Evolutionary conservation across 2,888 invertebrate species (phyloP).

Genomic region (Branchipolynoe longqiensis): DNA sequence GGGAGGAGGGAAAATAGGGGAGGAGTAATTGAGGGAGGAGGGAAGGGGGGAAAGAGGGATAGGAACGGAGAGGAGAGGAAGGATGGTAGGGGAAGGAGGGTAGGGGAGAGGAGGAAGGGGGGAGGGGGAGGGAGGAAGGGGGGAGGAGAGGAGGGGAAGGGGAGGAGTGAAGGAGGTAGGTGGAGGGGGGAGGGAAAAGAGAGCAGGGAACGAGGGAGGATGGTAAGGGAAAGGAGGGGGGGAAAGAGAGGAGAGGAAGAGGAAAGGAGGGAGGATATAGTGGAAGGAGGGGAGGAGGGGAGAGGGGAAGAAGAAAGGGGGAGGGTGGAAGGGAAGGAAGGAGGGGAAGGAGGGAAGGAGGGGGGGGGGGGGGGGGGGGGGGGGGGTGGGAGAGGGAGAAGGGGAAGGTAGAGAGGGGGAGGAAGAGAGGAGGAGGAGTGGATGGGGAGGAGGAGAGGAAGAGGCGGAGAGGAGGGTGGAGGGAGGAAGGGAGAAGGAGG

Average conservation of each 20-base stretch:
- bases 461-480: neutral
- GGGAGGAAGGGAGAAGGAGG: neutral
- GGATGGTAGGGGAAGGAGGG: neutral
- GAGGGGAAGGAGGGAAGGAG: neutral
- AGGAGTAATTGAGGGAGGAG: neutral
- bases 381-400: neutral
- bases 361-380: neutral
- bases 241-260: neutral
- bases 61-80: neutral
- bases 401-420: too few species aligned
- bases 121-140: neutral
- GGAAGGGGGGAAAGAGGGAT: neutral
- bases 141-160: neutral
- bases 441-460: neutral
- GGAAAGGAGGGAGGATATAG: neutral
- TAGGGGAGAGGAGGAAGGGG: neutral
- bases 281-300: neutral
- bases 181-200: neutral
- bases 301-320: neutral
- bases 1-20: neutral
- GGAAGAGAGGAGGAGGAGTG: neutral
- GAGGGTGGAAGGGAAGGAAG: neutral
- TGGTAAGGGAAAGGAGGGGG: neutral
- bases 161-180: neutral
- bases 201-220: neutral